Percentiles rank a stretch among this genome's conserved stretches.
phyloP scores from a whole-genome alignment of 64 coral and sea anemone species.

The Dendronephthya gigantea region DNA sequence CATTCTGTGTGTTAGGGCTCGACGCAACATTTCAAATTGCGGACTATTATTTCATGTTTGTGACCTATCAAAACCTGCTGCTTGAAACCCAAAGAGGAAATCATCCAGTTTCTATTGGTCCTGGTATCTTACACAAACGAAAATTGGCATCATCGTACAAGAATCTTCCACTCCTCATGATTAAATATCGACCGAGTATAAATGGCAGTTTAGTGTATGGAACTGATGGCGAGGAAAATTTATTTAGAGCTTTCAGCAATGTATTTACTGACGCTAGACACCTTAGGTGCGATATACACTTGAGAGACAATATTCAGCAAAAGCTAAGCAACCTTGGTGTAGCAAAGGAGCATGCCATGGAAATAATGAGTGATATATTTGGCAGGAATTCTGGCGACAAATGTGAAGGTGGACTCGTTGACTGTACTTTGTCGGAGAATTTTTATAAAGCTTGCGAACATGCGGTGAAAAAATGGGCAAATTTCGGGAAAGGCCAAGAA shows the following conservation, averaged over 20 bases:
- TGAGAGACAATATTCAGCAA: slow-evolving; percentile 6
- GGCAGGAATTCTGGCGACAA: neutral
- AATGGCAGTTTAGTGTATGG: neutral
- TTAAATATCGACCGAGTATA: neutral
- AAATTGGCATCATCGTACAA: neutral
- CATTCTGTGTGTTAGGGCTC: slow-evolving; percentile 42
- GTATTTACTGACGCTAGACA: neutral
- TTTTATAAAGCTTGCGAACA: neutral
- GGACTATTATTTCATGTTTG: slow-evolving; percentile 22
- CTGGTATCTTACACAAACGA: neutral
- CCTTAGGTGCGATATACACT: neutral
- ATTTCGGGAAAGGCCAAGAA: neutral
- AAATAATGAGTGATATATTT: slow-evolving; percentile 19
- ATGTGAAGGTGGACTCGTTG: neutral
- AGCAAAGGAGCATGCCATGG: neutral
- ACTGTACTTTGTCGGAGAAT: neutral
- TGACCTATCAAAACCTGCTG: slow-evolving; percentile 23
- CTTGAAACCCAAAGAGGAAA: slow-evolving; percentile 8
- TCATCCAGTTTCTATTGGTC: neutral
- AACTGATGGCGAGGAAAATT: neutral
- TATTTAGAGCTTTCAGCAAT: neutral
- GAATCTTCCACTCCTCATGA: slow-evolving; percentile 11
- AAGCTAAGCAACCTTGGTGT: neutral
- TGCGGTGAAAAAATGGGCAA: slow-evolving; percentile 8
- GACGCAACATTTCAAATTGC: slow-evolving; percentile 58